Evolutionary conservation across 2,797 vertebrate genomes (phyloP).

Genomic region (Cheirogaleus major): DNA sequence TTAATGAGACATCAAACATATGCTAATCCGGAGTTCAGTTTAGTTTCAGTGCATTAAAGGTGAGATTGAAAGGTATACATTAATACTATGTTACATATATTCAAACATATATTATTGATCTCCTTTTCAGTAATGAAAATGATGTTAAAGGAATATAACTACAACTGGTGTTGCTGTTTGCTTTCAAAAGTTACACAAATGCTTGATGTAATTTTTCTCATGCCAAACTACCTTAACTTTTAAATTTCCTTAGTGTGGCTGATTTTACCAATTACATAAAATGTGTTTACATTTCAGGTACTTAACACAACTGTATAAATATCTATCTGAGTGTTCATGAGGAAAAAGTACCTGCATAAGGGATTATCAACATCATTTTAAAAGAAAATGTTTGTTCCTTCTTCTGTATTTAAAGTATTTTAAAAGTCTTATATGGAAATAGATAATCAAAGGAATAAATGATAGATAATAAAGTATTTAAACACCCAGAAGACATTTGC

Average conservation of each 20-base stretch:
- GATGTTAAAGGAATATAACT: not conserved
- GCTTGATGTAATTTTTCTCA: not conserved
- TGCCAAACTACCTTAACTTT: not conserved
- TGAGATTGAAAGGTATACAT: not conserved
- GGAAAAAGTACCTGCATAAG: not conserved
- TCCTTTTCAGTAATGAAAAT: not conserved
- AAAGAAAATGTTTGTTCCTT: conserved; percentile 24
- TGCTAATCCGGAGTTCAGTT: conserved; percentile 7
- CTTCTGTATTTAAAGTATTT: not conserved
- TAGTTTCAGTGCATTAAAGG: not conserved
- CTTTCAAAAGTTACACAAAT: not conserved
- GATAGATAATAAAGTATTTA: conserved; percentile 9
- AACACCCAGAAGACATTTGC: not conserved
- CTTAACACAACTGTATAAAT: not conserved
- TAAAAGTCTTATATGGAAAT: conserved; percentile 21
- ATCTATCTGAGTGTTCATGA: not conserved
- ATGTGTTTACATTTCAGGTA: not conserved
- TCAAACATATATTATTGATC: not conserved
- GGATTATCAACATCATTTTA: not conserved
- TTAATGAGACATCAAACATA: conserved; percentile 51
- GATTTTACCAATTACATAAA: conserved; percentile 12
- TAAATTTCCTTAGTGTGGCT: not conserved
- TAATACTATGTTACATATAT: not conserved
- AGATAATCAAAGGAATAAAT: not conserved
- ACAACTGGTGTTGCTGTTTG: not conserved